phyloP scores from a whole-genome alignment of 2,797 vertebrate species.

The Astyanax mexicanus region DNA sequence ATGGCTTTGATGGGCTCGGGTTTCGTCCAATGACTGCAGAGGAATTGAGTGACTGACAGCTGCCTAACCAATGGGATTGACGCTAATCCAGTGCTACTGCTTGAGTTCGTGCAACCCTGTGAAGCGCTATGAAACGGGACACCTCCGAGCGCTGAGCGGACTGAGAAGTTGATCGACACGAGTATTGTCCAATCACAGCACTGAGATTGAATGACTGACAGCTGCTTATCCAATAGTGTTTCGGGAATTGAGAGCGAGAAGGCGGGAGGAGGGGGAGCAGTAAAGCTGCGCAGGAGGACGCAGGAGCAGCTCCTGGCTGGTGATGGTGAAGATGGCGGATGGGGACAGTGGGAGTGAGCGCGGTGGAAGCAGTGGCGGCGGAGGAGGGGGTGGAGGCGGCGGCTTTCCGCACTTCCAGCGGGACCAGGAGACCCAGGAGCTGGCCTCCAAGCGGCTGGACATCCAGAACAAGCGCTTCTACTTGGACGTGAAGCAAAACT shows the following conservation, averaged over 20 bases:
- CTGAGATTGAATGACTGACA: neutral
- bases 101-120: too few relatives aligned
- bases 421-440: constrained; percentile 84
- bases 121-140: too few relatives aligned
- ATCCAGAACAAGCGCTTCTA: constrained; percentile 90
- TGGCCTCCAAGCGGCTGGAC: constrained; percentile 85
- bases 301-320: constrained; percentile 67
- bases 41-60: neutral
- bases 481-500: constrained; percentile 87
- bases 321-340: constrained; percentile 95
- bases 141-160: neutral
- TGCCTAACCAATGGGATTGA: neutral
- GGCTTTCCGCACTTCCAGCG: constrained; percentile 86
- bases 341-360: constrained; percentile 91
- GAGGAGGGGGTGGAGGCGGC: constrained; percentile 79
- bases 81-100: neutral
- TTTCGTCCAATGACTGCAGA: neutral
- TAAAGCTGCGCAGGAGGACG: constrained; percentile 76
- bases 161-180: neutral
- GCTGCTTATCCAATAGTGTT: constrained; percentile 58
- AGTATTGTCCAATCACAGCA: neutral
- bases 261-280: constrained; percentile 66
- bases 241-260: constrained; percentile 52
- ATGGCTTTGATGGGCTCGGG: neutral
- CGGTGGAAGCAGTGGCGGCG: constrained; percentile 80